phyloP scores from a whole-genome alignment of 2,113 vertebrate genomes.

The Osmerus mordax region DNA sequence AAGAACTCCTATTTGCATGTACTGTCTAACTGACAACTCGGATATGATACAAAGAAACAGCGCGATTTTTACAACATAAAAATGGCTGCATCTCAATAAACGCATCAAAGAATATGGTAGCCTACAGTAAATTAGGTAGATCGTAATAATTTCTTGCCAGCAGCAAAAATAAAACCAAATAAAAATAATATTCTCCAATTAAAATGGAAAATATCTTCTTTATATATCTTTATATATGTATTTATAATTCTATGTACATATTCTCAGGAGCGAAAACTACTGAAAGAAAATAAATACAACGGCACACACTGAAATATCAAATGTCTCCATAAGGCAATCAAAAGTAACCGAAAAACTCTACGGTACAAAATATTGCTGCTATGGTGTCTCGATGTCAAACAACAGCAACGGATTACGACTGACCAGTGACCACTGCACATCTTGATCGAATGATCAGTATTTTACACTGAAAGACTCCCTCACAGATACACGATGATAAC shows the following conservation, averaged over 20 bases:
- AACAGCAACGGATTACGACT: constrained; percentile 65
- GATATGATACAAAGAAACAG: constrained; percentile 62
- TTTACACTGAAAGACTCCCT: constrained; percentile 43
- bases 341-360: constrained; percentile 56
- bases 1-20: constrained; percentile 67
- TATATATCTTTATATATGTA: constrained; percentile 77
- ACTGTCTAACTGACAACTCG: constrained; percentile 56
- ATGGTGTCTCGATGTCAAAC: constrained; percentile 58
- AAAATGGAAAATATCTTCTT: constrained; percentile 76
- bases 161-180: constrained; percentile 74
- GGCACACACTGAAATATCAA: constrained; percentile 41
- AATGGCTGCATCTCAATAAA: constrained; percentile 56
- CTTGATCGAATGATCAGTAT: constrained; percentile 45
- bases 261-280: constrained; percentile 63
- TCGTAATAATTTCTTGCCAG: constrained; percentile 62
- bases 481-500: constrained; percentile 31
- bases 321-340: constrained; percentile 70
- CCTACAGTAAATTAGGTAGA: constrained; percentile 59
- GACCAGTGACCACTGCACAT: constrained; percentile 62
- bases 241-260: constrained; percentile 78
- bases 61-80: constrained; percentile 60
- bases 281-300: constrained; percentile 61
- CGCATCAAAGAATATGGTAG: constrained; percentile 52
- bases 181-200: constrained; percentile 75
- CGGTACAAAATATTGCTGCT: constrained; percentile 74